Conservation (phyloP, 1,140 invertebrate species). For the Megathymus violae region DNA sequence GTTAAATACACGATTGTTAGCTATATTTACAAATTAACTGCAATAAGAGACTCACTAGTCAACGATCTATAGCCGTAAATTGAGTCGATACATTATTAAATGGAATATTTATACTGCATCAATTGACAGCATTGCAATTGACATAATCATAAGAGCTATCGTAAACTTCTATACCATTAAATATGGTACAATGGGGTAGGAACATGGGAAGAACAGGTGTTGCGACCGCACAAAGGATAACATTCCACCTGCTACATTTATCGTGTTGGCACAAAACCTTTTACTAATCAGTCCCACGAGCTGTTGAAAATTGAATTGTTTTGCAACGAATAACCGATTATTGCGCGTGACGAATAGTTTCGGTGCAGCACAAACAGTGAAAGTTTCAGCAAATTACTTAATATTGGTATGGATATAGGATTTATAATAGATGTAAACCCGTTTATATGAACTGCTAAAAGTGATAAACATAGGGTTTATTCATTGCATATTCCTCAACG, state of each 20-base stretch:
- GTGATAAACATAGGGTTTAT: constrained; percentile 12
- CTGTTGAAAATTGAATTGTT: constrained; percentile 6
- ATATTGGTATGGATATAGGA: too few relatives aligned
- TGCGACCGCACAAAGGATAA: constrained; percentile 15
- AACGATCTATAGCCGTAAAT: too few relatives aligned
- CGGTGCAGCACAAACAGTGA: constrained; percentile 47
- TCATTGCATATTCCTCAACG: not conserved
- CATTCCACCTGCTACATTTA: constrained; percentile 7
- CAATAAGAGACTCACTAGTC: too few relatives aligned
- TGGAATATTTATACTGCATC: too few relatives aligned
- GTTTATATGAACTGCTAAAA: too few relatives aligned
- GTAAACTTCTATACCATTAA: not conserved
- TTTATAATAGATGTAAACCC: not conserved
- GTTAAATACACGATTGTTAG: too few relatives aligned
- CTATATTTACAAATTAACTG: too few relatives aligned
- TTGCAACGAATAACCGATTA: constrained; percentile 3
- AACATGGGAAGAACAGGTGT: constrained; percentile 12
- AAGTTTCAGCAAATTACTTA: constrained; percentile 44
- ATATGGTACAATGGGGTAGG: constrained; percentile 6
- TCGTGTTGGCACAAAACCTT: too few relatives aligned
- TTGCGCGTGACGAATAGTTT: constrained; percentile 12
- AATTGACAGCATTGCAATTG: too few relatives aligned
- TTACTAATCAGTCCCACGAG: not conserved
- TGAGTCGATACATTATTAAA: too few relatives aligned
- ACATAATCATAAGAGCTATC: too few relatives aligned